Conservation (phyloP, 2,888 invertebrate genomes). For the Dorcus hopei region DNA sequence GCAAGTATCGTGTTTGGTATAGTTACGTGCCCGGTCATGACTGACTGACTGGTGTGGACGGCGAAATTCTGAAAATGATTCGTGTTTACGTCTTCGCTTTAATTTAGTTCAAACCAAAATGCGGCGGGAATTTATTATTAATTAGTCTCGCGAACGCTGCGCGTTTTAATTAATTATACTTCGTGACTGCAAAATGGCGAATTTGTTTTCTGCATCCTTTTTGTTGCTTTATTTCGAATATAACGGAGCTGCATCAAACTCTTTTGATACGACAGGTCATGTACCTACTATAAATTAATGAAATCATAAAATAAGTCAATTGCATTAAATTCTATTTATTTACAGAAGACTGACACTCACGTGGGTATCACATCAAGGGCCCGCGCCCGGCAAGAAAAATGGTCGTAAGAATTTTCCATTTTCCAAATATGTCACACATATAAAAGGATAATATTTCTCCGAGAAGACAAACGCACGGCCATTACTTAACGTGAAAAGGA, state of each 20-base stretch:
- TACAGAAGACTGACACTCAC: too few species aligned
- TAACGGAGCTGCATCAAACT: too few species aligned
- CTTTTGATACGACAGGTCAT: too few species aligned
- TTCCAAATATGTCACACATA: slow-evolving; percentile 20
- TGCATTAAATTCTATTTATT: too few species aligned
- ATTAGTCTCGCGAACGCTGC: slow-evolving; percentile 10
- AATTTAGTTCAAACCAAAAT: slow-evolving; percentile 9
- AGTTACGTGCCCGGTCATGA: slow-evolving; percentile 2
- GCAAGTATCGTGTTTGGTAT: slow-evolving; percentile 36
- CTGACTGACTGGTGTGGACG: neutral
- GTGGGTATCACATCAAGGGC: neutral
- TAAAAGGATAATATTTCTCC: slow-evolving; percentile 23
- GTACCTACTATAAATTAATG: too few species aligned
- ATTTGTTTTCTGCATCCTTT: too few species aligned
- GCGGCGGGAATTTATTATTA: slow-evolving; percentile 16
- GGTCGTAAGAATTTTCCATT: slow-evolving; percentile 13
- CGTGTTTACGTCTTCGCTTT: slow-evolving; percentile 4
- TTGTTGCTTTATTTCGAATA: too few species aligned
- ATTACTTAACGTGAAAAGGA: slow-evolving; percentile 22
- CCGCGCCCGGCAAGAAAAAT: slow-evolving; percentile 9
- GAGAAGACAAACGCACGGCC: slow-evolving; percentile 22
- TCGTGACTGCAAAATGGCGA: slow-evolving; percentile 1
- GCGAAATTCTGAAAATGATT: neutral
- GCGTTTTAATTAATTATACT: slow-evolving; percentile 18
- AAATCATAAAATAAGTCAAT: too few species aligned